Base-by-base conservation (phyloP, 2,888 invertebrate species). In the Blastobasis lacticolella region DNA sequence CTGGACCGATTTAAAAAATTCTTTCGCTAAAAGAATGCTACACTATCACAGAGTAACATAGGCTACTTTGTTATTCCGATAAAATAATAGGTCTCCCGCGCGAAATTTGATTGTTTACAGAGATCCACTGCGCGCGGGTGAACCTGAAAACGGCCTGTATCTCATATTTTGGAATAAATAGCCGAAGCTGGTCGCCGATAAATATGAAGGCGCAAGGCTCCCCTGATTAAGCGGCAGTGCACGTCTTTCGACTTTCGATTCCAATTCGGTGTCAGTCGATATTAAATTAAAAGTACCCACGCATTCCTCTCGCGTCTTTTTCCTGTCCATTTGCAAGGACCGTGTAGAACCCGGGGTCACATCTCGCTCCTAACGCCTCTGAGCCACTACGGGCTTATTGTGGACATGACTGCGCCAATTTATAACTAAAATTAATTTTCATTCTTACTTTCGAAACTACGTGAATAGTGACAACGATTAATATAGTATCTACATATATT, bases 221-320 rank as follows among this genome's bases (percentile, higher is more conserved):
- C 1, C 23, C 23, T 1, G 23, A 40, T 40, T 40, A 40, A 40
- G 40, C 40, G 40, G 40, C 40, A 40, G 9, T 2, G 9, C 40
- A 40, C 40, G 40, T 40, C 40, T 4, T 71, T 71, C 67, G 72
- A 85, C 83, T 82, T 87, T 86, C 85, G 80, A 86, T 88, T 86
- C 82, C 80, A 82, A 83, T 87, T 84, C 81, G 83, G 76, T 87
- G 87, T 87, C 85, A 83, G 84, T 79, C 83, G 78, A 85, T 87
- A 87, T 87, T 87, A 87, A 88, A 87, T 88, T 87, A 87, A 87
- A 87, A 85, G 82, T 75, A 82, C 85, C 87, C 85, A 86, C 84
- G 83, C 83, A 85, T 85, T 87, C 86, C 79, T 76, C 67, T 63
- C 86, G 82, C 81, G 83, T 83, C 85, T 87, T 87, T 87, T 88